Base-by-base conservation (phyloP, 2,888 invertebrate genomes). In the Polyommatus iphigenia region DNA sequence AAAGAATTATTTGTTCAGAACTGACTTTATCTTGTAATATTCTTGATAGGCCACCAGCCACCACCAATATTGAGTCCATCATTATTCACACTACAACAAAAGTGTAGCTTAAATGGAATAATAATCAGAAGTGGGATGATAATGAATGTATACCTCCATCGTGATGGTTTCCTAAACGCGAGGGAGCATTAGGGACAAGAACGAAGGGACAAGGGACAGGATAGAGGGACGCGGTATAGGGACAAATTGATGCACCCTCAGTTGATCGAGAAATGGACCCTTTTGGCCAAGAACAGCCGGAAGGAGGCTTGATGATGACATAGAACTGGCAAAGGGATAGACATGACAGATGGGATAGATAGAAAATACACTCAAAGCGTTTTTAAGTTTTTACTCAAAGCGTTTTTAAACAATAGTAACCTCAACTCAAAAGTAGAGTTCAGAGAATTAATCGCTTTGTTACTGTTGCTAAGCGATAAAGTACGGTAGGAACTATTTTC, bases 241-340 rank as follows among this genome's bases (percentile, higher is more conserved):
- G 62, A 79, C 80, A 79, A 82, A 82, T 82, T 80, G 80, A 83
- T 85, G 86, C 90, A 87, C 90, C 90, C 91, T 89, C 89, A 83
- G 85, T 88, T 87, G 87, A 82, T 87, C 88, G 89, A 88, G 86
- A 90, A 90, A 90, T 88, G 88, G 87, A 85, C 87, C 88, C 85
- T 89, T 88, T 85, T 88, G 90, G 88, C 85, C 87, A 87, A 88
- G 87, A 87, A 87, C 84, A 83, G 83, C 87, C 87, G 87, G 88
- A 88, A 88, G 85, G 81, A 82, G 82, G 59, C 78, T 80, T 80
- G 80, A 83, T 82, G 81, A 80, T 76, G 78, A 79, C 80, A 81
- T 80, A 85, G 84, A 84, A 18, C 79, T 79, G 80, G 29, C 78
- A 80, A 81, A 79, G 24, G 77, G 77, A 78, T 79, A 80, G 80